Evolutionary conservation across 2,113 vertebrate genomes (phyloP), one percentile per base, ranked within the genome.

Genomic region (Mirza zaza): DNA sequence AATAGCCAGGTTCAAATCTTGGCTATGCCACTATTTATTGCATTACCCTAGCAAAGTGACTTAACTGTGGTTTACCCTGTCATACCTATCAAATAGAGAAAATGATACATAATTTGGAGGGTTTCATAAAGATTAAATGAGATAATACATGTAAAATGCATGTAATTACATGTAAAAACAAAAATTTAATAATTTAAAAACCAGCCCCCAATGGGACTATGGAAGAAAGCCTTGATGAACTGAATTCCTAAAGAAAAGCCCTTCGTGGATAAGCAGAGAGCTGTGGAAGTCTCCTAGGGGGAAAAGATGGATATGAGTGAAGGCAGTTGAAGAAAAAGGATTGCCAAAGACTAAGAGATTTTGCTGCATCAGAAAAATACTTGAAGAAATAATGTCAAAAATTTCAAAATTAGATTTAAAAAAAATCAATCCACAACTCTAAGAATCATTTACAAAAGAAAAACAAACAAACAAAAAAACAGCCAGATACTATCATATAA

Each of bases 331-430:
- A 50, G 79, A 32, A 42, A 76, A 39, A 50, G 29, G 20, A 25
- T 29, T n/a, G 61, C 50, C 61, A 45, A 68, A 67, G 59, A 61
- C 61, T 14, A 63, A 68, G 50, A 52, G 50, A 82, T 7, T 14
- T 39, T 34, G 45, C 48, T 27, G 25, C 42, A 23, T 25, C 70
- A 85, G 80, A 25, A 90, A 73, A 84, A 23, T 25, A 79, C 32
- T 29, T 50, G 71, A 67, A 48, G 39, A 79, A 85, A 68, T 67
- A 68, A 52, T 27, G 39, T n/a, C 81, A 48, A 84, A 34, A 29
- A 36, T 36, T 85, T 70, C 61, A 85, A 90, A 59, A 95, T 95
- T 71, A 90, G 36, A 90, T 52, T 79, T 85, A 39, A 68, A 57
- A 45, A 45, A 52, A 75, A 39, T 36, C 29, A 42, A 59, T 70